These are phyloP conservation scores for Syrphus vitripennis DNA, from an alignment of 2,888 invertebrate species.

Conservation along the genomic window DNA sequence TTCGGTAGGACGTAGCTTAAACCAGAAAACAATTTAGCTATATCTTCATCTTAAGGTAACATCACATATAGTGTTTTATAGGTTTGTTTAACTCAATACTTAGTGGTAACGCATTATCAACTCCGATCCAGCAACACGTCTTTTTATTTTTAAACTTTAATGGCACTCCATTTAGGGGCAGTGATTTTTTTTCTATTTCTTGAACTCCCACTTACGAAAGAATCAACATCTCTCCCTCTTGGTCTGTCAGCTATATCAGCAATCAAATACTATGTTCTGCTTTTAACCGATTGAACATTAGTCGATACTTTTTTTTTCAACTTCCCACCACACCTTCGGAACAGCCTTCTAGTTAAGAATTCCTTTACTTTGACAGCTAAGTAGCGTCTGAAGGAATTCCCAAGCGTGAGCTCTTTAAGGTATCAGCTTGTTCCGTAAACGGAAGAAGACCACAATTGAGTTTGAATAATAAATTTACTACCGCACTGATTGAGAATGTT, in stretches of 20 bases:
- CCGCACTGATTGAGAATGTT: conserved; percentile 65
- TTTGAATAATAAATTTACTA: conserved; percentile 67
- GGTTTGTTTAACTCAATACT: neutral
- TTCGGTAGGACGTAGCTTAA: too few species aligned
- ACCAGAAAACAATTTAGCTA: too few species aligned
- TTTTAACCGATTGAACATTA: conserved; percentile 51
- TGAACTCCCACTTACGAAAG: neutral
- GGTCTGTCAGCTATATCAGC: conserved; percentile 16
- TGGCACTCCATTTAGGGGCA: conserved; percentile 25
- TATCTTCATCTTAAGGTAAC: too few species aligned
- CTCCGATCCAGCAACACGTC: neutral
- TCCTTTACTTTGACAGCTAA: conserved; percentile 38
- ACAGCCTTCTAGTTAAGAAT: conserved; percentile 34
- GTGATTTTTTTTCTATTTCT: neutral
- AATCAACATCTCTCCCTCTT: neutral
- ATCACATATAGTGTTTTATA: neutral
- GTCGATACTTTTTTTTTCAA: conserved; percentile 48
- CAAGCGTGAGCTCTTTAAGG: conserved; percentile 43
- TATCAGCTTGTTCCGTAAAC: conserved; percentile 58
- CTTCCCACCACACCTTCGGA: conserved; percentile 64
- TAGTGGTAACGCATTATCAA: neutral
- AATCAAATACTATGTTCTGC: conserved; percentile 46
- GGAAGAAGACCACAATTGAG: conserved; percentile 71
- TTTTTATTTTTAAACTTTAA: conserved; percentile 21
- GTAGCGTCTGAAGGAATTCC: conserved; percentile 54